Percentiles rank a stretch among this genome's conserved stretches.
Evolutionary conservation across 2,888 invertebrate species (phyloP).

Genomic region (Ferrisia virgata): DNA sequence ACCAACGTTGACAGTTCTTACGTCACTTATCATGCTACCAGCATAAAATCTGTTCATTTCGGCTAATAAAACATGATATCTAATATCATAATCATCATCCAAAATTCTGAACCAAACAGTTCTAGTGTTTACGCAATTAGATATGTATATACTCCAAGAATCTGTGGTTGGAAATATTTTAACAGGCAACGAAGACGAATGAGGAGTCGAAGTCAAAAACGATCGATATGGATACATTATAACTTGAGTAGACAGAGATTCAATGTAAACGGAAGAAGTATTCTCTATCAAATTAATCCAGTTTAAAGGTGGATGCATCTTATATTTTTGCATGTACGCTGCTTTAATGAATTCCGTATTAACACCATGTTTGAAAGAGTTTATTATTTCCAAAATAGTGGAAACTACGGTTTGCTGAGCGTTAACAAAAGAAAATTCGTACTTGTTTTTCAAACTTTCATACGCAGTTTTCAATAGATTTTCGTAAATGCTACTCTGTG

Average conservation of each 20-base stretch:
- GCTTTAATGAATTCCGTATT: not conserved
- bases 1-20: not conserved
- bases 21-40: not conserved
- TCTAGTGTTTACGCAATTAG: not conserved
- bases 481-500: not conserved
- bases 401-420: not conserved
- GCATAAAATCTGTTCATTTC: conserved; percentile 11
- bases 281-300: conserved; percentile 20
- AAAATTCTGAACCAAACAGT: conserved; percentile 24
- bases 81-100: not conserved
- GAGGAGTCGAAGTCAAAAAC: not conserved
- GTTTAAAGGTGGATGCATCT: not conserved
- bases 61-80: not conserved
- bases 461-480: not conserved
- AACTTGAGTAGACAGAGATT: not conserved
- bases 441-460: not conserved
- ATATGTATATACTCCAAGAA: not conserved
- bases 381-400: not conserved
- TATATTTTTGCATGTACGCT: not conserved
- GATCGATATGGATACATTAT: conserved; percentile 19
- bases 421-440: not conserved
- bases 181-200: not conserved
- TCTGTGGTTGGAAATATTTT: not conserved
- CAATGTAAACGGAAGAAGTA: not conserved
- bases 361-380: not conserved